These are phyloP conservation scores for Antitype chi DNA, from an alignment of 2,888 invertebrate species.

Conservation along the genomic window DNA sequence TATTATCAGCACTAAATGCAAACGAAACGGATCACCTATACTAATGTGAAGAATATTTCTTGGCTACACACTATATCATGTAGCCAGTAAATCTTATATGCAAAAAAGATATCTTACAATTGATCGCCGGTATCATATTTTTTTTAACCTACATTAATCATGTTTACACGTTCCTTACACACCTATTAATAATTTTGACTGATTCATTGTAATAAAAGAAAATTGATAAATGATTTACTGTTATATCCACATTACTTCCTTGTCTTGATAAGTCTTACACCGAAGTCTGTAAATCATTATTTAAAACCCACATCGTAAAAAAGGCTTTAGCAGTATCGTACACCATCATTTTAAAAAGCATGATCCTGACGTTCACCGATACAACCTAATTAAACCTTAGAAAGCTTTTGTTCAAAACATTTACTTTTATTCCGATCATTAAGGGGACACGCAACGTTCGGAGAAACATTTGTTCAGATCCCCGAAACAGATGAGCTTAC, in stretches of 20 bases:
- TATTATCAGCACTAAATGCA: conserved; percentile 42
- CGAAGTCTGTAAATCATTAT: conserved; percentile 24
- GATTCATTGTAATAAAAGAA: conserved; percentile 29
- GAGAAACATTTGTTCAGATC: conserved; percentile 81
- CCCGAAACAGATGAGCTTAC: conserved; percentile 77
- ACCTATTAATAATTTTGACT: conserved; percentile 56
- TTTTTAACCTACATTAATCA: conserved; percentile 52
- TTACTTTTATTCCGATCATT: conserved; percentile 67
- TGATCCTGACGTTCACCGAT: conserved; percentile 54
- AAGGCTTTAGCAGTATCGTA: conserved; percentile 27
- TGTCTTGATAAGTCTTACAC: conserved; percentile 23
- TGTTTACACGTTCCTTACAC: conserved; percentile 56
- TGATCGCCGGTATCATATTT: conserved; percentile 45
- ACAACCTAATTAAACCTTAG: conserved; percentile 66
- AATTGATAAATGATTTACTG: conserved; percentile 43
- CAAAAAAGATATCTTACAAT: conserved; percentile 49
- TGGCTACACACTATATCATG: conserved; percentile 20
- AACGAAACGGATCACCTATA: conserved; percentile 26
- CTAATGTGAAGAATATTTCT: conserved; percentile 21
- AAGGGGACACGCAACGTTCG: conserved; percentile 75
- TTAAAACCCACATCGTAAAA: conserved; percentile 8
- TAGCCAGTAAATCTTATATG: conserved; percentile 44
- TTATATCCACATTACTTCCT: conserved; percentile 17
- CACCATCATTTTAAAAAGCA: conserved; percentile 40
- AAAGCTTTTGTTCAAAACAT: conserved; percentile 66